These are phyloP conservation scores for Actenoides lindsayi DNA, from an alignment of 2,113 vertebrate genomes.

Conservation along the genomic window DNA sequence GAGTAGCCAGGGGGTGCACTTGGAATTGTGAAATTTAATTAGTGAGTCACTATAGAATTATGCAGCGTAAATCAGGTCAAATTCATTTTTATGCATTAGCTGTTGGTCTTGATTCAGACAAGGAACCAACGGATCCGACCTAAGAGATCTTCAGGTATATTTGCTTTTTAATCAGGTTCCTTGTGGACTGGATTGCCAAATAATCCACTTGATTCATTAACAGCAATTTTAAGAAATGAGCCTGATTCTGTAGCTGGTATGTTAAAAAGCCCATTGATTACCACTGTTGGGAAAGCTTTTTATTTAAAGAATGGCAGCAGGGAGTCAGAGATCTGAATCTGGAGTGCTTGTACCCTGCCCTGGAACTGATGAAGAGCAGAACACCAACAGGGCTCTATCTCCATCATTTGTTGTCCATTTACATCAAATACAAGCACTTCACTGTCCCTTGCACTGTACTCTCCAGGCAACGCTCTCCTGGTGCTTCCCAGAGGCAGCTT, in stretches of 20 bases:
- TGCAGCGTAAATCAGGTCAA: constrained; percentile 33
- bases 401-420: not conserved
- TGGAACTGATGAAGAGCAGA: not conserved
- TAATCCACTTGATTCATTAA: not conserved
- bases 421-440: not conserved
- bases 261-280: not conserved
- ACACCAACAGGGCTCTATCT: not conserved
- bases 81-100: constrained; percentile 33
- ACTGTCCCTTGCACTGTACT: no score
- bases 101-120: not conserved
- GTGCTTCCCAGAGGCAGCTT: not conserved
- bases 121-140: not conserved
- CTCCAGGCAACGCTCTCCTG: not conserved
- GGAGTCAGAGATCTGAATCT: not conserved
- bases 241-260: not conserved
- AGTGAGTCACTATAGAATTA: constrained; percentile 58
- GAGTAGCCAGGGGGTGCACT: constrained; percentile 52
- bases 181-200: not conserved
- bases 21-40: constrained; percentile 66
- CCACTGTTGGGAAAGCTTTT: not conserved
- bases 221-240: not conserved
- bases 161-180: constrained; percentile 9
- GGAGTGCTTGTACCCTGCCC: not conserved
- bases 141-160: not conserved
- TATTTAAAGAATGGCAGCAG: not conserved